Conservation (phyloP, 30 jellyfish, hydroid and myxozoan genomes). For the Haliclystus octoradiatus region DNA sequence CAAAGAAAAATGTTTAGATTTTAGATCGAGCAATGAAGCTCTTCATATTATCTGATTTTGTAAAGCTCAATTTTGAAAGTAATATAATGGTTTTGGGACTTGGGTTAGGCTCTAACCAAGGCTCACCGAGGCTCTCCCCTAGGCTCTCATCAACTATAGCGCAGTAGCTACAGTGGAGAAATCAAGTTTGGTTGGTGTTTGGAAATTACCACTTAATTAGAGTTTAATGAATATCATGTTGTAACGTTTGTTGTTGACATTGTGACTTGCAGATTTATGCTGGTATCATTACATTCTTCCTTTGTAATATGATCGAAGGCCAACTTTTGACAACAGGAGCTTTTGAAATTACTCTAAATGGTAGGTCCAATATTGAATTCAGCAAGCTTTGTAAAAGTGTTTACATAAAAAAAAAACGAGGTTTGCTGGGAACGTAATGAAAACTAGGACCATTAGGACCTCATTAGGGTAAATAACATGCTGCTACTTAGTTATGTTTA, state of each 20-base stretch:
- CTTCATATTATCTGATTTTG: too few species aligned
- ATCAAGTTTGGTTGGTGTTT: background rate
- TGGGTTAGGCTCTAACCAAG: too few species aligned
- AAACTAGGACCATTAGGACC: background rate
- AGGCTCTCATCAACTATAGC: background rate
- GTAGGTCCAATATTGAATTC: conserved; percentile 15
- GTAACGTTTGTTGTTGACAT: too few species aligned
- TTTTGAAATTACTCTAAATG: conserved; percentile 79
- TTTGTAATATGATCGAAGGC: conserved; percentile 75
- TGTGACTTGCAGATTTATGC: conserved; percentile 75
- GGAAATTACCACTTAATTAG: background rate
- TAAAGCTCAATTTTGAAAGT: too few species aligned
- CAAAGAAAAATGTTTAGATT: too few species aligned
- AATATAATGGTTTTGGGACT: too few species aligned
- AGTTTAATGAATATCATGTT: background rate
- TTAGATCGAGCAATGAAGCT: too few species aligned
- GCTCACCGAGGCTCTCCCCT: too few species aligned
- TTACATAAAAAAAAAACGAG: background rate
- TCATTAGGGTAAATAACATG: too few species aligned
- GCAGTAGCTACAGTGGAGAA: background rate
- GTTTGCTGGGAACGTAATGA: background rate
- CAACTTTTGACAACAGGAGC: conserved; percentile 98
- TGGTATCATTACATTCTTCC: conserved; percentile 65
- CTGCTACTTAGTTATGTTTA: too few species aligned
- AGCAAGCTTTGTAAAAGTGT: background rate